Conservation (phyloP, 2,888 invertebrate genomes). For the Pheosia tremula region DNA sequence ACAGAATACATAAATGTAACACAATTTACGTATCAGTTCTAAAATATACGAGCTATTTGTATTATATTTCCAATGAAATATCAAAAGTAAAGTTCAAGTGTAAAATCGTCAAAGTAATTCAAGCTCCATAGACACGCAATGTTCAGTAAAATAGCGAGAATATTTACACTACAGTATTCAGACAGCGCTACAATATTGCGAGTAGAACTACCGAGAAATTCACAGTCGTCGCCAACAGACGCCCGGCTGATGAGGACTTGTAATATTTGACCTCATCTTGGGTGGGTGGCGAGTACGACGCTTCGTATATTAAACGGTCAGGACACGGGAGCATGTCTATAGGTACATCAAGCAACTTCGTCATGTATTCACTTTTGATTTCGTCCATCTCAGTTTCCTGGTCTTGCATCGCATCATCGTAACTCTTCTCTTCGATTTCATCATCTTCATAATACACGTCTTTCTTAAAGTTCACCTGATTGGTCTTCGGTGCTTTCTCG, state of each 20-base stretch:
- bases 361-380: constrained; percentile 65
- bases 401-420: constrained; percentile 75
- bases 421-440: constrained; percentile 64
- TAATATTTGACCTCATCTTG: constrained; percentile 79
- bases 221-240: constrained; percentile 32
- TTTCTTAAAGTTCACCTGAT: constrained; percentile 50
- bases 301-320: constrained; percentile 65
- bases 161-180: constrained; percentile 38
- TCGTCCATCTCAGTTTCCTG: constrained; percentile 62
- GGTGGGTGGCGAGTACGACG: constrained; percentile 71
- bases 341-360: constrained; percentile 70
- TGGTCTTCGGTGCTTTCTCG: constrained; percentile 37
- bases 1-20: too few species aligned
- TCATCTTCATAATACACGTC: constrained; percentile 61
- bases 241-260: constrained; percentile 61
- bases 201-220: constrained; percentile 41
- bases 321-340: constrained; percentile 70
- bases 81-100: neutral
- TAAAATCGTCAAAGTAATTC: neutral
- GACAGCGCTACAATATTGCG: constrained; percentile 53
- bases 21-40: too few species aligned
- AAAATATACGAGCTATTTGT: too few species aligned
- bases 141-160: constrained; percentile 30
- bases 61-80: neutral
- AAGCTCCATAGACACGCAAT: constrained; percentile 13